Conservation (phyloP, 2,797 vertebrate genomes). For the Crypturellus tataupa region DNA sequence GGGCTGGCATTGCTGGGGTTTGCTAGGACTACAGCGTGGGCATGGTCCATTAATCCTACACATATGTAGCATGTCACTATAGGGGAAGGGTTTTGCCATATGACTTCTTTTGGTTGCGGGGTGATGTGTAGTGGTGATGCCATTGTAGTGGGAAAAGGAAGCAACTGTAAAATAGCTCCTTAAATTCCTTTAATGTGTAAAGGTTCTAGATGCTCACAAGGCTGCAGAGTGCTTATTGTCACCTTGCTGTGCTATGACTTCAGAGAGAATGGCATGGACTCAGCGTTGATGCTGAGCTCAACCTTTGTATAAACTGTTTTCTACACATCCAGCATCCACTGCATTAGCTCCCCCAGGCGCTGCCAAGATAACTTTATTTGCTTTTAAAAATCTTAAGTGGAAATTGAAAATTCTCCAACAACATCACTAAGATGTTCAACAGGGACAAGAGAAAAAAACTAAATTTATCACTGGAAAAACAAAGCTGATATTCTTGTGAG, state of each 20-base stretch:
- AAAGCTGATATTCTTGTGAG: conserved; percentile 28
- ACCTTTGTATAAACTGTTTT: background rate
- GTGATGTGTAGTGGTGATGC: no score
- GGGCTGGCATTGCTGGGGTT: background rate
- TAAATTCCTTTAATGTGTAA: background rate
- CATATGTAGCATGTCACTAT: accelerated
- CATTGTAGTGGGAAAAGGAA: background rate
- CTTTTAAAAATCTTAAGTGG: conserved; percentile 26
- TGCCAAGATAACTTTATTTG: conserved; percentile 18
- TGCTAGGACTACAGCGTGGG: accelerated
- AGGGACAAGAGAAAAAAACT: conserved; percentile 21
- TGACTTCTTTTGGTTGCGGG: accelerated
- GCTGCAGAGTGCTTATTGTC: accelerated
- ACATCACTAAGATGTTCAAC: conserved; percentile 5
- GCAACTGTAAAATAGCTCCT: background rate
- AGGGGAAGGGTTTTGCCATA: background rate
- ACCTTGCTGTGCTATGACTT: background rate
- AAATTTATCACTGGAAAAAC: conserved; percentile 27
- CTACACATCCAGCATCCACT: background rate
- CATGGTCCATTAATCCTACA: background rate
- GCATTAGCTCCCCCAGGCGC: background rate
- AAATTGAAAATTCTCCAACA: conserved; percentile 38
- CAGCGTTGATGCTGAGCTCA: background rate
- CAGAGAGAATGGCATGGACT: background rate
- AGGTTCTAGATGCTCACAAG: background rate